A percentile compares a stretch with the other conserved stretches of the same genome.
phyloP scores from a whole-genome alignment of 1,140 invertebrate genomes.

The Metopolophium dirhodum region DNA sequence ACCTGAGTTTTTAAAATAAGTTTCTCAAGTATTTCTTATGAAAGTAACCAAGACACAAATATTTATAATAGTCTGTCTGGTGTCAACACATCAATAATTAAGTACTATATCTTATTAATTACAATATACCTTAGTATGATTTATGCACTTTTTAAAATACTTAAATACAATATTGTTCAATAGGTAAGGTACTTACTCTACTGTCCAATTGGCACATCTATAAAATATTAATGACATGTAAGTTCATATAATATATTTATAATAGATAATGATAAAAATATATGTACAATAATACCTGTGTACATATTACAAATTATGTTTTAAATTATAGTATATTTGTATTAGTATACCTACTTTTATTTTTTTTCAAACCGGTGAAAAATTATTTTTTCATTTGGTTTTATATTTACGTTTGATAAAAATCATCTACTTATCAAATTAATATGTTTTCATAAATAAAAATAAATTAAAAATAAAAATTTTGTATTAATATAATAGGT shows the following conservation, averaged over 20 bases:
- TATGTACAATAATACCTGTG: not conserved
- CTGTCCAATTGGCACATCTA: slow-evolving; percentile 54
- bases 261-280: not conserved
- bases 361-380: not conserved
- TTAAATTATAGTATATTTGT: not conserved
- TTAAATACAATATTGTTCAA: not conserved
- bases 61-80: not conserved
- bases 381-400: not conserved
- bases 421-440: too few relatives aligned
- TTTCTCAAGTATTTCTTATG: too few relatives aligned
- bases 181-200: slow-evolving; percentile 37
- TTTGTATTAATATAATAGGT: not conserved
- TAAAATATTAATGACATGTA: not conserved
- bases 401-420: not conserved
- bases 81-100: not conserved
- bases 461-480: not conserved
- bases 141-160: not conserved
- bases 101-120: not conserved
- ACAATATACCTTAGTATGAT: not conserved
- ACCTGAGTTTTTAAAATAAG: too few relatives aligned
- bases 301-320: not conserved
- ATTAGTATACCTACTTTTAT: not conserved
- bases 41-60: not conserved
- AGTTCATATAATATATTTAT: not conserved
- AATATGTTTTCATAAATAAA: not conserved